Percentiles rank a stretch among this genome's conserved stretches.
phyloP scores from a whole-genome alignment of 2,113 vertebrate genomes.

The Chaetops frenatus region DNA sequence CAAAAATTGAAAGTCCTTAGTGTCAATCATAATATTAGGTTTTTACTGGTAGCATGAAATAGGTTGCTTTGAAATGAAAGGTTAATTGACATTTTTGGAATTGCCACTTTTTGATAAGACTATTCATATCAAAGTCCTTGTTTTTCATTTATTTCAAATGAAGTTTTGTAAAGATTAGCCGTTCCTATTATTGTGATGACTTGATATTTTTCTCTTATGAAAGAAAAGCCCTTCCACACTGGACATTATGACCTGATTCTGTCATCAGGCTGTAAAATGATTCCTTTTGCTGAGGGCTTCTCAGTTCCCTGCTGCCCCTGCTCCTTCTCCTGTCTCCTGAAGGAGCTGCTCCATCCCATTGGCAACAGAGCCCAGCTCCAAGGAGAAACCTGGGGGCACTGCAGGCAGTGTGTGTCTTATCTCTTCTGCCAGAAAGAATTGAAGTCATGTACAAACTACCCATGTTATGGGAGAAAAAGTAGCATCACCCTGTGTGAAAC shows the following conservation, averaged over 20 bases:
- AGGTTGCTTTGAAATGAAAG: background rate
- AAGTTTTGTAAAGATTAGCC: background rate
- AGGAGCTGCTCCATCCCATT: background rate
- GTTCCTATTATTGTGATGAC: background rate
- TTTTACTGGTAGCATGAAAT: background rate
- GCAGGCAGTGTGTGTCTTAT: background rate
- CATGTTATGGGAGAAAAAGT: background rate
- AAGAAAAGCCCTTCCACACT: background rate
- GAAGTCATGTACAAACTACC: background rate
- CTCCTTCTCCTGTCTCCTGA: background rate
- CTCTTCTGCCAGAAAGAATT: background rate
- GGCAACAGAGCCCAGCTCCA: background rate
- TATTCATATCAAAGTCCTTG: background rate
- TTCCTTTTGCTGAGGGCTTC: background rate
- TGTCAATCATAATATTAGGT: background rate
- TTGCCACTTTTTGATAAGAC: background rate
- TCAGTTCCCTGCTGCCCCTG: background rate
- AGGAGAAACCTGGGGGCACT: no score
- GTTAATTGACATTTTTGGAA: background rate
- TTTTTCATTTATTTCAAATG: background rate
- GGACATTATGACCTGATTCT: background rate
- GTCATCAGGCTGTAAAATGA: background rate
- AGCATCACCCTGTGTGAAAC: no score
- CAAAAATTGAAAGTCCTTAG: background rate
- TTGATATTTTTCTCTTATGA: background rate